A percentile compares a stretch with the other conserved stretches of the same genome.
These are phyloP conservation scores for Syngnathoides biaculeatus DNA, from an alignment of 2,113 vertebrate species.

Conservation along the genomic window DNA sequence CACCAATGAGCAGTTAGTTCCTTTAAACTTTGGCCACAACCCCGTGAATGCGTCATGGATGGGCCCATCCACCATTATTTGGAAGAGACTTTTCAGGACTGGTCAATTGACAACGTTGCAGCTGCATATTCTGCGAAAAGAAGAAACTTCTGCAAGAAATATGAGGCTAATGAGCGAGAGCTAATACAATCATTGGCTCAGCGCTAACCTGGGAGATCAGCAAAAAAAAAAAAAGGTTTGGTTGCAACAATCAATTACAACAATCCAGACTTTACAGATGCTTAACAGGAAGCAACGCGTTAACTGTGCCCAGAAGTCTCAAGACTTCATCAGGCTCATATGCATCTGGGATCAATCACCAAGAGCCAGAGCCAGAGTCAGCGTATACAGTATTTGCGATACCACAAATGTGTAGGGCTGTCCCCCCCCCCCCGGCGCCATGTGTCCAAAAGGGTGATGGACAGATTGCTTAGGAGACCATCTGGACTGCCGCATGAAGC, in stretches of 20 bases:
- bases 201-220: too few relatives aligned
- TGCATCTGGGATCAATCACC: too few relatives aligned
- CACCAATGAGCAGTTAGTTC: conserved; percentile 10
- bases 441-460: too few relatives aligned
- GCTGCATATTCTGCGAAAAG: background rate
- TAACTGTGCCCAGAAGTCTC: background rate
- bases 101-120: background rate
- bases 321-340: background rate
- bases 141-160: background rate
- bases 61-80: background rate
- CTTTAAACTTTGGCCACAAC: conserved; percentile 7
- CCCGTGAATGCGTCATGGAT: conserved; percentile 20
- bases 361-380: too few relatives aligned
- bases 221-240: background rate
- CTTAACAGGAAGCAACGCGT: background rate
- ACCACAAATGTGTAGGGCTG: too few relatives aligned
- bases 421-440: too few relatives aligned
- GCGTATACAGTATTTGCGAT: too few relatives aligned
- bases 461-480: too few relatives aligned
- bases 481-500: too few relatives aligned
- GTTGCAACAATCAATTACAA: background rate
- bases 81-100: background rate
- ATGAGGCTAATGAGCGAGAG: background rate
- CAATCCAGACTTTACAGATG: background rate
- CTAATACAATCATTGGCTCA: background rate